Conservation (phyloP, 30 jellyfish, hydroid and myxozoan genomes). For the Nemopilema nomurai region DNA sequence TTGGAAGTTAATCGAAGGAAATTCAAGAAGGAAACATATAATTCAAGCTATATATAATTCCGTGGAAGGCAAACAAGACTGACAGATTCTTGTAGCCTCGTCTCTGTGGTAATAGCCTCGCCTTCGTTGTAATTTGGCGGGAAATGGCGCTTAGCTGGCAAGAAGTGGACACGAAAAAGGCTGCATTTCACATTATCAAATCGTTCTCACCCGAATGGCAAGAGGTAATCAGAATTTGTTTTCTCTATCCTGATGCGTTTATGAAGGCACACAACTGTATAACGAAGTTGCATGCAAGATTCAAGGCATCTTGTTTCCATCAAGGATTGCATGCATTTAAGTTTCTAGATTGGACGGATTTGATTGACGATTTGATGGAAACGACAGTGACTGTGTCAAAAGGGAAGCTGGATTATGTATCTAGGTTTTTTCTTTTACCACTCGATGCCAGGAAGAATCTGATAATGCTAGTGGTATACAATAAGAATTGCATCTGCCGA, state of each 20-base stretch:
- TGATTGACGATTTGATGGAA: conserved; percentile 8
- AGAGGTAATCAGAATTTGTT: neutral
- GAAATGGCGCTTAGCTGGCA: too few species aligned
- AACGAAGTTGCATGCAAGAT: neutral
- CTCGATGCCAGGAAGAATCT: neutral
- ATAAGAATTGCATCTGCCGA: neutral
- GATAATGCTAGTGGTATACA: neutral
- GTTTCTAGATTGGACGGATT: neutral
- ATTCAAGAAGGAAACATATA: too few species aligned
- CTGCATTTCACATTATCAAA: neutral
- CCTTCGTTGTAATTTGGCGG: too few species aligned
- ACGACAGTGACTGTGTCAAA: neutral
- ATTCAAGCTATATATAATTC: too few species aligned
- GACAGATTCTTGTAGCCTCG: too few species aligned
- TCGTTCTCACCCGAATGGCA: conserved; percentile 28
- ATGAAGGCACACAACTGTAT: conserved; percentile 10
- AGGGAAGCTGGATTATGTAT: neutral
- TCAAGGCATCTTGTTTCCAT: neutral
- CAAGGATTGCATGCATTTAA: neutral
- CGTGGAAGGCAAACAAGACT: too few species aligned
- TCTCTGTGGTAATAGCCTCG: too few species aligned
- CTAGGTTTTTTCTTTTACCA: neutral
- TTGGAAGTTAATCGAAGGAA: too few species aligned
- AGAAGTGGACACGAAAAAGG: neutral
- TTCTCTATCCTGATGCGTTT: neutral